Evolutionary conservation across 1,140 invertebrate genomes (phyloP), one percentile per base, ranked within the genome.

Genomic region (Drosophila lowei): DNA sequence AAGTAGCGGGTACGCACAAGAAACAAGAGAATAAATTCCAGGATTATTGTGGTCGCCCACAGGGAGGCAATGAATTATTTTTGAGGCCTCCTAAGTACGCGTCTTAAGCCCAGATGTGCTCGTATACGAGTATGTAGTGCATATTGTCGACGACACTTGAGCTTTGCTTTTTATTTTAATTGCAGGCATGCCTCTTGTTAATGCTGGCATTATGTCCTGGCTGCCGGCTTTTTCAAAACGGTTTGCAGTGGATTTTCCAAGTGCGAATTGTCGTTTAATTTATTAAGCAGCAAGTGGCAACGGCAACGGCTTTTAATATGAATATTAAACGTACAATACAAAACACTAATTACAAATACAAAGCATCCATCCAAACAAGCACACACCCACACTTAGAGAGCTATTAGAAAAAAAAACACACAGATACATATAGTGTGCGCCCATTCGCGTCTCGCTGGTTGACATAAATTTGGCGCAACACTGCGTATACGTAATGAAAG

Each of bases 261-360:
- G 85, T 78, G 79, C 66, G 85, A 89, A 89, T 89, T 89, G 77
- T 85, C 84, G 85, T 80, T 89, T 89, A 89, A 89, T 89, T 89
- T 89, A 89, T 89, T 89, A 89, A 79, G 72, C 79, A 75, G 49
- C 81, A 62, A 86, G 47, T 67, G 75, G 59, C 23, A 23, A 5
- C 23, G 23, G 23, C 55, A 38, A 13, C 59, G 49, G 73, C 73
- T 77, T 81, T 85, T 88, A 86, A 86, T 85, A 85, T 85, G 44
- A 68, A 68, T 68, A 67, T 68, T 38, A 77, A 74, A 65, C 72
- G 85, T 86, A 73, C 11, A 38, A 38, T 49, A 41, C 77, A 77
- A 77, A 77, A 65, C 81, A 80, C 77, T 86, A 85, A 85, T 81
- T 85, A 88, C 81, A 68, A 70, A 73, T 59, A 65, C 65, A 71